These are phyloP conservation scores for Phalacrocorax brasilianus DNA, from an alignment of 2,113 vertebrate genomes.

Conservation along the genomic window DNA sequence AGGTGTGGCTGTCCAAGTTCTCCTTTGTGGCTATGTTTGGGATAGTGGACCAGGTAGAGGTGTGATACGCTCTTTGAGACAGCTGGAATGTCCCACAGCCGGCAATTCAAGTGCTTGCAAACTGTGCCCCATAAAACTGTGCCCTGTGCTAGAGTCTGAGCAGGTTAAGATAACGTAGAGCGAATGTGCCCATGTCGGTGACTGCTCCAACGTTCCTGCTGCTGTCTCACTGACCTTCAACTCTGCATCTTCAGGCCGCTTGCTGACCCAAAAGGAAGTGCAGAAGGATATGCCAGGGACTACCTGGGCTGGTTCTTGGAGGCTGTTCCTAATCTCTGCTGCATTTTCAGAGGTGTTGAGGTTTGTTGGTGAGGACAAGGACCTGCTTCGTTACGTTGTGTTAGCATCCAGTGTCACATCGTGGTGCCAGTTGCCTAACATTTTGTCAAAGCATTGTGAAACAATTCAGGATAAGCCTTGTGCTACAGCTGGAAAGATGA, in stretches of 20 bases:
- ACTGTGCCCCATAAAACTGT: not conserved
- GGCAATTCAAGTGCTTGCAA: not conserved
- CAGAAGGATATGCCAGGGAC: rapidly evolving
- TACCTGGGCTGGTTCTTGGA: not conserved
- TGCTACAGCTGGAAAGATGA: not conserved
- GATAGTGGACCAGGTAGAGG: not conserved
- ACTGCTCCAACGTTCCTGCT: not conserved
- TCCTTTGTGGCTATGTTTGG: not conserved
- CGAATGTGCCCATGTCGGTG: not conserved
- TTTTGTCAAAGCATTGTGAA: not conserved
- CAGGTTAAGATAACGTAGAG: not conserved
- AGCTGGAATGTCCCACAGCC: not conserved
- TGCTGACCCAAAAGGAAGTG: not conserved
- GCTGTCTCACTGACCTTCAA: not conserved
- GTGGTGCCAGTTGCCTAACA: not conserved
- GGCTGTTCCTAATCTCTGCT: not conserved
- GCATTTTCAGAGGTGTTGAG: not conserved
- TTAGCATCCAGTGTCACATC: not conserved
- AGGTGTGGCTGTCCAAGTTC: not conserved
- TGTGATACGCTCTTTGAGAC: not conserved
- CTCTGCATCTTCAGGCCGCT: not conserved
- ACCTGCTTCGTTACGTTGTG: not conserved
- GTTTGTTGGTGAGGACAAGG: not conserved
- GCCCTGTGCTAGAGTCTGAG: not conserved
- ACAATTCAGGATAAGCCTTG: not conserved